phyloP scores from a whole-genome alignment of 2,113 vertebrate genomes.

The Pteruthius melanotis region DNA sequence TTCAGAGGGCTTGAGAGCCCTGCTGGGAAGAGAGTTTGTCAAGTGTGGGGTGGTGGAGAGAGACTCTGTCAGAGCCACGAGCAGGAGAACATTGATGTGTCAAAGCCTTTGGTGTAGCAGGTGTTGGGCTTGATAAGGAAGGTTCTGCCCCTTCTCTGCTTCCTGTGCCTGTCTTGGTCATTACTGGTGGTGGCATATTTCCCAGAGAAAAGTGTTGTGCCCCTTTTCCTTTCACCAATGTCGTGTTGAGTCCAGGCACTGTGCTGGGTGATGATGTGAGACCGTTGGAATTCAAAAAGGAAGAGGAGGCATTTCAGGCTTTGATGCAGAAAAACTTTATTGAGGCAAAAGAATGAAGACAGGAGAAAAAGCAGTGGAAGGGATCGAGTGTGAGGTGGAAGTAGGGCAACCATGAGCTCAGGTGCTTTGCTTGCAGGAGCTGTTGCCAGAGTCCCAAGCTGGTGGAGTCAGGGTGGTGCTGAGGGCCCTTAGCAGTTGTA shows the following conservation, averaged over 20 bases:
- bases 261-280: not conserved
- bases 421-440: not conserved
- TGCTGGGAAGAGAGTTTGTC: not conserved
- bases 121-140: too few species aligned
- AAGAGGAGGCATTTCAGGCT: accelerated
- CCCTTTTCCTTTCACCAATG: not conserved
- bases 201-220: not conserved
- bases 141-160: accelerated
- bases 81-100: not conserved
- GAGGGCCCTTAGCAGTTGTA: not conserved
- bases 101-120: not conserved
- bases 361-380: accelerated
- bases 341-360: not conserved
- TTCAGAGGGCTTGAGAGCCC: not conserved
- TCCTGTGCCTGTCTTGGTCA: not conserved
- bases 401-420: accelerated
- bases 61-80: not conserved
- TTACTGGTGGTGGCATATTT: not conserved
- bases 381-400: accelerated
- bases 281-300: too few species aligned
- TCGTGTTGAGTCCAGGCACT: too few species aligned
- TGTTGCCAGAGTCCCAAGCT: accelerated
- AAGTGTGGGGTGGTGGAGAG: too few species aligned
- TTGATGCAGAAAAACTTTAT: not conserved
- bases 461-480: not conserved